phyloP scores from a whole-genome alignment of 1,140 invertebrate species.

The Plutomurus gul region DNA sequence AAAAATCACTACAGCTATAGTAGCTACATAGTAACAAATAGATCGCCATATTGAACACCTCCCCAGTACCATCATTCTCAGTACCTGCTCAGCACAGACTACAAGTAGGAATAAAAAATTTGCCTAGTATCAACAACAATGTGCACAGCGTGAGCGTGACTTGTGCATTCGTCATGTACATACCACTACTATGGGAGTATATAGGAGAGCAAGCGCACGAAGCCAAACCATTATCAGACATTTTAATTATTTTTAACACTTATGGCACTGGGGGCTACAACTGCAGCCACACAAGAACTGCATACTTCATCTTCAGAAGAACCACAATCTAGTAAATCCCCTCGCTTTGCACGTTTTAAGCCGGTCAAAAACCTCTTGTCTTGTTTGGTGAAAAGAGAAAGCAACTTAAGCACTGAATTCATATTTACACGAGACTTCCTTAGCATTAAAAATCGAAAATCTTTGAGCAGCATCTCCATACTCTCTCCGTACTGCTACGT shows the following conservation, averaged over 20 bases:
- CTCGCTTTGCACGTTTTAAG: neutral
- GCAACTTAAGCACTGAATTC: neutral
- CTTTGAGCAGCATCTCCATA: neutral
- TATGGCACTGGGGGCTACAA: neutral
- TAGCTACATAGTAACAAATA: too few relatives aligned
- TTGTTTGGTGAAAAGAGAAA: neutral
- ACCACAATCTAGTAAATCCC: slow-evolving; percentile 10
- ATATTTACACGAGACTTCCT: slow-evolving; percentile 7
- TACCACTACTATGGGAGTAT: neutral
- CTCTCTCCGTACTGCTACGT: neutral
- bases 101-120: too few relatives aligned
- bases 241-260: slow-evolving; percentile 7
- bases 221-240: neutral
- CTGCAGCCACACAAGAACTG: neutral
- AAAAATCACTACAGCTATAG: too few relatives aligned
- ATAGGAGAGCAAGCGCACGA: neutral
- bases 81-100: too few relatives aligned
- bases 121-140: too few relatives aligned
- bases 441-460: slow-evolving; percentile 18
- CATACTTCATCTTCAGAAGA: neutral
- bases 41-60: too few relatives aligned
- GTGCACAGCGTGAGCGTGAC: too few relatives aligned
- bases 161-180: neutral
- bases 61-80: too few relatives aligned
- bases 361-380: slow-evolving; percentile 19